These are phyloP conservation scores for Callipepla californica DNA, from an alignment of 2,113 vertebrate species.

Conservation along the genomic window DNA sequence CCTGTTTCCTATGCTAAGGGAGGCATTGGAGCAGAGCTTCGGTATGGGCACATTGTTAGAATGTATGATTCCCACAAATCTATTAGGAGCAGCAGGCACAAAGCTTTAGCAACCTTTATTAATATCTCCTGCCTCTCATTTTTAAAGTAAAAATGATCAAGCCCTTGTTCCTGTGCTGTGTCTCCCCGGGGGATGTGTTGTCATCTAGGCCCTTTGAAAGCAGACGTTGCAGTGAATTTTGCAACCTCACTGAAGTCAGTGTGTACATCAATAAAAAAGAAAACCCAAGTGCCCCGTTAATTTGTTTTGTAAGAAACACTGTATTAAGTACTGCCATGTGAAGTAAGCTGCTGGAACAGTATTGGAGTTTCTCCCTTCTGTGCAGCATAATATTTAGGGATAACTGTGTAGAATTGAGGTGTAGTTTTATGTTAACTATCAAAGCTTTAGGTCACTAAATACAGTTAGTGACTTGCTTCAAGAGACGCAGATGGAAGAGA, in stretches of 20 bases:
- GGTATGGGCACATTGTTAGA: neutral
- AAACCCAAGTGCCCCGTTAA: neutral
- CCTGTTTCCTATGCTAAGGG: neutral
- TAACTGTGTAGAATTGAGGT: neutral
- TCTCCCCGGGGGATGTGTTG: slow-evolving; percentile 24
- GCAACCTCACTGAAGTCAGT: neutral
- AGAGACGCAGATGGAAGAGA: neutral
- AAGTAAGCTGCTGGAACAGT: neutral
- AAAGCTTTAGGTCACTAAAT: neutral
- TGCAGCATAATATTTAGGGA: neutral
- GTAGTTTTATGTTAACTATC: neutral
- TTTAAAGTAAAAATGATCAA: neutral
- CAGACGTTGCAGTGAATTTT: slow-evolving; percentile 56
- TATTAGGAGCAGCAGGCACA: neutral
- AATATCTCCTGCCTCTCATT: neutral
- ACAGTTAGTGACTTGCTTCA: neutral
- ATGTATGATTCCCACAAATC: neutral
- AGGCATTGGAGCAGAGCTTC: neutral
- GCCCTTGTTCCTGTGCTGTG: neutral
- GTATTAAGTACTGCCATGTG: neutral
- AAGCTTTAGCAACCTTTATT: slow-evolving; percentile 26
- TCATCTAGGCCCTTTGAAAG: slow-evolving; percentile 38
- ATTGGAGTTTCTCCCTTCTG: neutral
- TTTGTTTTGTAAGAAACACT: neutral
- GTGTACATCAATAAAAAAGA: slow-evolving; percentile 16